Percentiles rank a stretch among this genome's conserved stretches.
phyloP scores from a whole-genome alignment of 2,113 vertebrate species.

The Lagopus leucura region DNA sequence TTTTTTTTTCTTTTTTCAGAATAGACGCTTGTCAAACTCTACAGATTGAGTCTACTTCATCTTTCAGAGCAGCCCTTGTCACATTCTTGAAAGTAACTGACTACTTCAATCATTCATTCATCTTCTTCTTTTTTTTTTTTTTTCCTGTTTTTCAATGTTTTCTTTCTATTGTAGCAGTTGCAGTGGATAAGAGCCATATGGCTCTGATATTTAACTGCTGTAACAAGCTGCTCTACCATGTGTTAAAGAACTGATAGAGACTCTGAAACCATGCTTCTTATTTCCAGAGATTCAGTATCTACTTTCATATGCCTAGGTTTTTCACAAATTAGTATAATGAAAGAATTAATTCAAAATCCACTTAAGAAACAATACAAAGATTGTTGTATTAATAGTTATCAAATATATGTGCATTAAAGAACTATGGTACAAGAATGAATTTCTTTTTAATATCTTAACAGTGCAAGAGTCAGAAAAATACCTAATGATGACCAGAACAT shows the following conservation, averaged over 20 bases:
- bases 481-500: neutral
- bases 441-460: neutral
- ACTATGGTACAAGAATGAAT: neutral
- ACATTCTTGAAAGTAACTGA: constrained; percentile 36
- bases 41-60: constrained; percentile 26
- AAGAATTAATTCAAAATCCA: neutral
- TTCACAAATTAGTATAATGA: constrained; percentile 17
- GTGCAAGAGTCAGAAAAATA: neutral
- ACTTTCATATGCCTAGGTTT: constrained; percentile 33
- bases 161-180: constrained; percentile 66
- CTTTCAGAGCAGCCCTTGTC: constrained; percentile 48
- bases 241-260: constrained; percentile 56
- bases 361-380: neutral
- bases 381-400: neutral
- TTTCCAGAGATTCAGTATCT: constrained; percentile 46
- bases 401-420: neutral
- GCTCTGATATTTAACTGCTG: constrained; percentile 72
- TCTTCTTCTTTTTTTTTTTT: constrained; percentile 49
- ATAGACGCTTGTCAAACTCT: constrained; percentile 23
- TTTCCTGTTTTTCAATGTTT: constrained; percentile 63
- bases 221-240: constrained; percentile 74
- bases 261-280: constrained; percentile 36
- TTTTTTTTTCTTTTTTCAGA: constrained; percentile 40
- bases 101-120: constrained; percentile 50
- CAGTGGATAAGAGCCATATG: constrained; percentile 72